These are phyloP conservation scores for Sinosuthora webbiana DNA, from an alignment of 2,113 vertebrate species.

Conservation along the genomic window DNA sequence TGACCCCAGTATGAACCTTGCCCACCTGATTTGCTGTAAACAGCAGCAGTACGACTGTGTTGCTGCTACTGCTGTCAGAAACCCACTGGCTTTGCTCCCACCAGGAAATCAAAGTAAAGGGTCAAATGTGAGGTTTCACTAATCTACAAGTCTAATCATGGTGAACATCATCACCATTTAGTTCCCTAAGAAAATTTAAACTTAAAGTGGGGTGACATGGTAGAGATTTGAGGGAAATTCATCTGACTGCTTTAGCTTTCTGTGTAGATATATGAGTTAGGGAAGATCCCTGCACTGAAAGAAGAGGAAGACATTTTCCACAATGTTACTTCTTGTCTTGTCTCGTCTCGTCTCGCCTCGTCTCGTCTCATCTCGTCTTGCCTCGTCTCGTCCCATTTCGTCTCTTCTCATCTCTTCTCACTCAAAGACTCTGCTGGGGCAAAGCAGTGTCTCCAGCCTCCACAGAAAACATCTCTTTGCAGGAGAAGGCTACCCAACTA, in stretches of 20 bases:
- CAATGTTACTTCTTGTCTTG: background rate
- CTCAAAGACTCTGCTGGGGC: background rate
- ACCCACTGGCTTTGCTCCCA: background rate
- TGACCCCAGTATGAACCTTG: background rate
- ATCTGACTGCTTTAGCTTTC: background rate
- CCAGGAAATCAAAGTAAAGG: background rate
- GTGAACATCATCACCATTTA: background rate
- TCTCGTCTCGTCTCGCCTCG: background rate
- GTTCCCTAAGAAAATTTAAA: background rate
- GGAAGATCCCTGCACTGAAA: background rate
- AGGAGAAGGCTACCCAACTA: background rate
- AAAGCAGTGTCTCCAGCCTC: background rate
- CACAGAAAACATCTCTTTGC: background rate
- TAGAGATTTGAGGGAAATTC: background rate
- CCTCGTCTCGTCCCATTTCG: background rate
- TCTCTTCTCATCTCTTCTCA: background rate
- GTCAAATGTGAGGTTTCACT: background rate
- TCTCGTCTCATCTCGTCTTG: too few relatives aligned
- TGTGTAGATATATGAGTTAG: background rate
- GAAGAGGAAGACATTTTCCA: background rate
- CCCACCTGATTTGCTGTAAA: background rate
- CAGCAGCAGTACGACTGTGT: fast-evolving
- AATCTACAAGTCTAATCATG: background rate
- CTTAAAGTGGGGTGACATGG: background rate
- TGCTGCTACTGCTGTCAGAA: background rate